A percentile compares a stretch with the other conserved stretches of the same genome.
phyloP scores from a whole-genome alignment of 2,113 vertebrate species.

The Laticauda laticaudata region DNA sequence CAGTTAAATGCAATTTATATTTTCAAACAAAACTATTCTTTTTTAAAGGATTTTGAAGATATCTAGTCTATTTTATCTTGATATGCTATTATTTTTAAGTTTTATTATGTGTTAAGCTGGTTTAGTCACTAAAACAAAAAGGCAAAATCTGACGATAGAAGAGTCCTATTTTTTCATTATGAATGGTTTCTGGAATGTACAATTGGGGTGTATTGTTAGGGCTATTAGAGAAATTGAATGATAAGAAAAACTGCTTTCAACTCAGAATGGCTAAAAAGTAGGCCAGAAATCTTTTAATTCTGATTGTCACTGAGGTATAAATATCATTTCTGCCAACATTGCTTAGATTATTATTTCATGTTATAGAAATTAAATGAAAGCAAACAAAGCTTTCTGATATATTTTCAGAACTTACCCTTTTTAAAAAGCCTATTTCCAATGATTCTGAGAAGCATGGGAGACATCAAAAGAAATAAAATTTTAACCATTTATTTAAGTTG shows the following conservation, averaged over 20 bases:
- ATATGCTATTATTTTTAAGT: background rate
- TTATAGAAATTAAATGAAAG: background rate
- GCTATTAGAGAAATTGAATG: background rate
- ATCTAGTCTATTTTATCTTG: background rate
- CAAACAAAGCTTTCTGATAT: background rate
- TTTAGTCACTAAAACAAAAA: background rate
- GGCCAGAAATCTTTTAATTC: background rate
- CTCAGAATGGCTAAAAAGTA: background rate
- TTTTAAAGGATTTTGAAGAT: background rate
- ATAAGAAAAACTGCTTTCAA: background rate
- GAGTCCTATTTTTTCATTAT: background rate
- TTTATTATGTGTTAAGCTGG: background rate
- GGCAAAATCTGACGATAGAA: background rate
- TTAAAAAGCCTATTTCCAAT: background rate
- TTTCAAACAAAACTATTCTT: background rate
- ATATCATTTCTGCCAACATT: background rate
- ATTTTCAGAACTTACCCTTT: background rate
- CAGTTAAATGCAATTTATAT: background rate
- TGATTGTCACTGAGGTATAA: background rate
- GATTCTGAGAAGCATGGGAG: conserved; percentile 13
- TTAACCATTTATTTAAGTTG: conserved; percentile 15
- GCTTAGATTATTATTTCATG: background rate
- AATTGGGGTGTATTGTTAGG: background rate
- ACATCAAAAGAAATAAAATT: conserved; percentile 15
- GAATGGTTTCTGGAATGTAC: background rate